phyloP scores from a whole-genome alignment of 2,888 invertebrate genomes.

The Gasteruption jaculator region DNA sequence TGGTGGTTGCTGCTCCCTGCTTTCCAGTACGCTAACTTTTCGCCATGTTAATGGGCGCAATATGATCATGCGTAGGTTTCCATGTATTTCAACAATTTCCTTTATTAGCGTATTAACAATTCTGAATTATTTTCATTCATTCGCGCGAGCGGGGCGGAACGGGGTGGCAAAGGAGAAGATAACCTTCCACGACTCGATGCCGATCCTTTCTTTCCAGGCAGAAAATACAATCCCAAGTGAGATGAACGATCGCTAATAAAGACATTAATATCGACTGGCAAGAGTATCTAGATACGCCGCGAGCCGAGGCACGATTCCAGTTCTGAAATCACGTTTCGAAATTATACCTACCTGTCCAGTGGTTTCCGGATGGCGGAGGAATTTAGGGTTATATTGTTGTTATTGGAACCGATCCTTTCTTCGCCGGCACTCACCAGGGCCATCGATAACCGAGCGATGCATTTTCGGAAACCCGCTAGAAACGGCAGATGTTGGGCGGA shows the following conservation, averaged over 20 bases:
- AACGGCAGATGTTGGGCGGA: conserved; percentile 46
- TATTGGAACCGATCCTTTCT: conserved; percentile 20
- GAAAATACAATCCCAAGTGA: too few relatives aligned
- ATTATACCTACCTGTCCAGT: too few relatives aligned
- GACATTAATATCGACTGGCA: conserved; percentile 48
- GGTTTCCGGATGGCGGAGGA: conserved; percentile 21
- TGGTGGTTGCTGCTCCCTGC: conserved; percentile 48
- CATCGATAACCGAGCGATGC: neutral
- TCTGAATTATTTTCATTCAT: too few relatives aligned
- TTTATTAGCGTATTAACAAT: too few relatives aligned
- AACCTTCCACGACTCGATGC: too few relatives aligned
- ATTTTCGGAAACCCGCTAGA: conserved; percentile 29
- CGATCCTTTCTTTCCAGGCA: too few relatives aligned
- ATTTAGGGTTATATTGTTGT: conserved; percentile 25
- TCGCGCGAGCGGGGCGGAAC: too few relatives aligned
- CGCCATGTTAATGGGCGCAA: conserved; percentile 48
- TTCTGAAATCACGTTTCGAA: conserved; percentile 33
- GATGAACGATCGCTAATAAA: conserved; percentile 40
- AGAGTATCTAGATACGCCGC: conserved; percentile 38
- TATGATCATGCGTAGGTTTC: conserved; percentile 45
- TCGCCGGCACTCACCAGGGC: conserved; percentile 4
- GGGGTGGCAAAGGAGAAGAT: too few relatives aligned
- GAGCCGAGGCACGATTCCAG: conserved; percentile 32
- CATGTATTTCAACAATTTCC: too few relatives aligned
- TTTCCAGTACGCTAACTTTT: conserved; percentile 44